These are phyloP conservation scores for Dasyurus viverrinus DNA, from an alignment of 2,113 vertebrate species.

Conservation along the genomic window DNA sequence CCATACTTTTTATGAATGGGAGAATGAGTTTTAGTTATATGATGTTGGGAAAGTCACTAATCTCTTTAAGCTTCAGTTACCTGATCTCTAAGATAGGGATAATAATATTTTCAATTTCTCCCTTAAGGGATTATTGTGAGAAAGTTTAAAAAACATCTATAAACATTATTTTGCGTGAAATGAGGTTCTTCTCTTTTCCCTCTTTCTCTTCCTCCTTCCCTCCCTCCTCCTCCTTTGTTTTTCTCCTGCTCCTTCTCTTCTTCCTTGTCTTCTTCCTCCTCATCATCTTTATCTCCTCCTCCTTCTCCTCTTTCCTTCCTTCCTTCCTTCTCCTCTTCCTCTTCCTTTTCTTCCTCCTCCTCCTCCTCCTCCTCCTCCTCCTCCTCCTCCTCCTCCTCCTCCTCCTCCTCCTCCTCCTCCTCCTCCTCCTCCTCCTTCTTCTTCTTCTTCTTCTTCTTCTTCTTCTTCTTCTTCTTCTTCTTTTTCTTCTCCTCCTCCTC, in stretches of 20 bases:
- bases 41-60: neutral
- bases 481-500: too few relatives aligned
- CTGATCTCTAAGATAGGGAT: neutral
- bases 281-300: too few relatives aligned
- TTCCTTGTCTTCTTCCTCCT: rapidly evolving
- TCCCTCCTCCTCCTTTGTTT: neutral
- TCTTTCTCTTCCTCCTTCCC: neutral
- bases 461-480: too few relatives aligned
- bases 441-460: too few relatives aligned
- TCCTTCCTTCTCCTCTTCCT: neutral
- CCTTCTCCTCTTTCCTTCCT: neutral
- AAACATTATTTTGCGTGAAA: neutral
- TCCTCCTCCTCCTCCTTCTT: too few relatives aligned
- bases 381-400: too few relatives aligned
- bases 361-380: neutral
- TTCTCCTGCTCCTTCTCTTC: too few relatives aligned
- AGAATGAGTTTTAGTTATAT: neutral
- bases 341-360: too few relatives aligned
- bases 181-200: neutral
- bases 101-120: neutral
- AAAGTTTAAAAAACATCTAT: neutral
- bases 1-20: neutral
- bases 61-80: neutral
- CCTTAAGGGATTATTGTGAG: neutral
- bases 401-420: too few relatives aligned